Evolutionary conservation across 2,888 invertebrate genomes (phyloP).

Genomic region (Euzophera pinguis): DNA sequence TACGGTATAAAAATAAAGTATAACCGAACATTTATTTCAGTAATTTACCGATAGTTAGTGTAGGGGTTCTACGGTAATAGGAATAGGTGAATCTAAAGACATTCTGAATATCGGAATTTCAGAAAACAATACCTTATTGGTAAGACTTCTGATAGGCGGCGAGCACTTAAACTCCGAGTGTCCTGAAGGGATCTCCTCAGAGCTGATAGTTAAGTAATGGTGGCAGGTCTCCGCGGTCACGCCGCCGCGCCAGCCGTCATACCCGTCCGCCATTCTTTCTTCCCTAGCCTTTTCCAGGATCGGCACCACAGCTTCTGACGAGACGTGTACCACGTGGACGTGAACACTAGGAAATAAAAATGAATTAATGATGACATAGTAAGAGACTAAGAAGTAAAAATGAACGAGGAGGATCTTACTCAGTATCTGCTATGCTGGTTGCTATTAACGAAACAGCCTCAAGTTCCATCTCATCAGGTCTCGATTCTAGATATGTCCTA

Average conservation of each 20-base stretch:
- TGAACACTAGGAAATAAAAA: conserved; percentile 58
- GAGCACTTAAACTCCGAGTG: conserved; percentile 84
- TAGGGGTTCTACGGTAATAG: too few relatives aligned
- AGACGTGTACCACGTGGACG: conserved; percentile 83
- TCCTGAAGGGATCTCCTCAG: conserved; percentile 80
- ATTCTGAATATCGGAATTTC: not conserved
- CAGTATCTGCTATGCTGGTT: conserved; percentile 69
- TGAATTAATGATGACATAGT: too few relatives aligned
- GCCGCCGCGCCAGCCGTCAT: conserved; percentile 67
- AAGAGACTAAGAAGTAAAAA: too few relatives aligned
- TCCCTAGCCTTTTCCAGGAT: conserved; percentile 68
- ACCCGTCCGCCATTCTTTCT: conserved; percentile 67
- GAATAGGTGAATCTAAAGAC: too few relatives aligned
- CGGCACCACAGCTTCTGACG: conserved; percentile 76
- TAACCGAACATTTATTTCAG: too few relatives aligned
- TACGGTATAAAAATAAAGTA: too few relatives aligned
- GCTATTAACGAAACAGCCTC: conserved; percentile 79
- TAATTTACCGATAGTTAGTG: too few relatives aligned
- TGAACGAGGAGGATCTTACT: conserved; percentile 44
- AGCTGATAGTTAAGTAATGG: conserved; percentile 81
- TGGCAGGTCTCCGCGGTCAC: conserved; percentile 84
- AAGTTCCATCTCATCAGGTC: conserved; percentile 82
- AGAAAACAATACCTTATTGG: conserved; percentile 65
- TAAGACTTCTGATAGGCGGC: conserved; percentile 81
- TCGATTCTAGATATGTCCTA: conserved; percentile 77